These are phyloP conservation scores for Troides aeacus DNA, from an alignment of 2,888 invertebrate species.

Conservation along the genomic window DNA sequence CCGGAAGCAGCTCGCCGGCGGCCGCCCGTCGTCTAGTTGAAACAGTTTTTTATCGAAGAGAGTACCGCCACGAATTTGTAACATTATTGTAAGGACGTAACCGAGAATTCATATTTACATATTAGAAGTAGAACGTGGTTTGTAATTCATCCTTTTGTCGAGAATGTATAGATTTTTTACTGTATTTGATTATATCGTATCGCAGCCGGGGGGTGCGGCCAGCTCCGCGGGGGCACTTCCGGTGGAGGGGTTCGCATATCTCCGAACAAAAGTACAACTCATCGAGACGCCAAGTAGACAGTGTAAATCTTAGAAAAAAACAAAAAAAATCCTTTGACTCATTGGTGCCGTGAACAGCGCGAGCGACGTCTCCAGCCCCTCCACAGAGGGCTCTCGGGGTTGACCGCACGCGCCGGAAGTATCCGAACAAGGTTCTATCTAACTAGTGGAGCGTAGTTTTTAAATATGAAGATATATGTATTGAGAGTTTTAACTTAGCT, in stretches of 20 bases:
- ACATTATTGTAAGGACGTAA: slow-evolving; percentile 57
- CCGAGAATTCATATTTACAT: slow-evolving; percentile 61
- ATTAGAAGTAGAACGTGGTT: slow-evolving; percentile 62
- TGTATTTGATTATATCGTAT: slow-evolving; percentile 34
- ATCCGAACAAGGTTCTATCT: slow-evolving; percentile 37
- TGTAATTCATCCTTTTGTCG: slow-evolving; percentile 55
- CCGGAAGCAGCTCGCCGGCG: too few species aligned
- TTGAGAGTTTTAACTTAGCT: slow-evolving; percentile 56
- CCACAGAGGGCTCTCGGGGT: neutral
- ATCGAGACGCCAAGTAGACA: too few species aligned
- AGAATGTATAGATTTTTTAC: slow-evolving; percentile 56
- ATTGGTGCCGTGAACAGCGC: too few species aligned
- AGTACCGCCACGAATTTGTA: slow-evolving; percentile 69
- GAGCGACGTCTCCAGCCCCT: too few species aligned
- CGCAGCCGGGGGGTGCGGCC: neutral
- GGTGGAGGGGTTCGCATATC: too few species aligned
- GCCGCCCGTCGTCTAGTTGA: too few species aligned
- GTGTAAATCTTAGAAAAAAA: too few species aligned
- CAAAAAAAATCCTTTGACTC: too few species aligned
- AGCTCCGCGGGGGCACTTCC: neutral
- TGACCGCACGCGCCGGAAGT: slow-evolving; percentile 31
- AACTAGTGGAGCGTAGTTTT: slow-evolving; percentile 59
- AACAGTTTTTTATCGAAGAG: too few species aligned
- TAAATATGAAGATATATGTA: slow-evolving; percentile 54
- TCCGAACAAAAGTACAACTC: too few species aligned